Evolutionary conservation across 2,888 invertebrate species (phyloP), one percentile per base, ranked within the genome.

Genomic region (Pogonocherus hispidulus): DNA sequence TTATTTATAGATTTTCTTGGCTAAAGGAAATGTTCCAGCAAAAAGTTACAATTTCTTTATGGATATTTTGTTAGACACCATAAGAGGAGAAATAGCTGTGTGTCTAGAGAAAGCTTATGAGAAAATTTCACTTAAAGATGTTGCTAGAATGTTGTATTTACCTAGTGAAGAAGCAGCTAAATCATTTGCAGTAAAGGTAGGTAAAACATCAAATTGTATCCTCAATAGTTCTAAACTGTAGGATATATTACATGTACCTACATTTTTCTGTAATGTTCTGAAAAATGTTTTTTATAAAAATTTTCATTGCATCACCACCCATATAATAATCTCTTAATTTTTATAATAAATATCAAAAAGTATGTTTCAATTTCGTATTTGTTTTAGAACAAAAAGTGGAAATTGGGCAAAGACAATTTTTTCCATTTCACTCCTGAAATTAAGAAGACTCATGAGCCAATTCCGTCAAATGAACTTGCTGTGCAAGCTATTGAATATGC

Each of bases 81-180:
- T 99, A 32, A 90, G 99, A 54, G 94, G 95, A 78, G 99, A 99
- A 87, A 99, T 99, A 74, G 98, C 97, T 0, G 93, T 93, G 0
- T 99, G 99, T 82, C 93, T 99, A 83, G 98, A 99, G 85, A 98
- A 96, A 83, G 98, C 99, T 0, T 99, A 98, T 84, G 94, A 94
- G 70, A 93, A 93, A 83, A 94, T 98, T 71, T 92, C 95, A 0
- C 88, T 94, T 3, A 90, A 90, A 67, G 98, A 98, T 84, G 97
- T 97, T 1, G 93, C 94, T 0, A 89, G 96, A 76, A 93, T 98
- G 88, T 87, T 99, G 0, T 97, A 98, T 85, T 88, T 98, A 57
- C 89, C 90, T 37, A 91, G 91, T 19, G 90, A 92, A 70, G 91
- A 93, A 78, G 93, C 93, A 70, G 92, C 95, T 51, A 90, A 91